Base-by-base conservation (phyloP, 2,888 invertebrate genomes). In the Cosmia trapezina region DNA sequence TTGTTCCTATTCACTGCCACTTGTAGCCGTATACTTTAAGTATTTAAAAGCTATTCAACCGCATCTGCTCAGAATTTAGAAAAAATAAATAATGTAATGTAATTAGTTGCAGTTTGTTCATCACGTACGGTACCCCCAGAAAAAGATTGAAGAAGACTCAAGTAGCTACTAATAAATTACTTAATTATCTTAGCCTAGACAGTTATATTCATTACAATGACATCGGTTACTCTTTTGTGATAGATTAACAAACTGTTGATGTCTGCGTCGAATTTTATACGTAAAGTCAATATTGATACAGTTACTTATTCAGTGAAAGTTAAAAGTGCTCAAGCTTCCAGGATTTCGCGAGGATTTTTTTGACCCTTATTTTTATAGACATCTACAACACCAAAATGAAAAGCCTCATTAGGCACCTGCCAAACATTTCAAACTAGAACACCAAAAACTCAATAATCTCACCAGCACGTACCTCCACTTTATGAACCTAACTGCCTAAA, bases 11-110 rank as follows among this genome's bases (percentile, higher is more conserved):
- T 70, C 37, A 51, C 12, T 53, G 19, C 6, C 57, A 66, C 33
- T 57, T 56, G 14, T 43, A 33, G 60, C 17, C 33, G 22, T 17
- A 17, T 54, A 60, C n/a, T 74, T 73, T 19, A 49, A 60, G 3
- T 19, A 33, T 56, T 51, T 8, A 19, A 43, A 49, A 62, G 9
- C 5, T n/a, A 6, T 60, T 72, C 19, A 47, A 37, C 72, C 22
- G 51, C 14, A 43, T 57, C n/a, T 57, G 19, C 22, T 70, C 19
- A 45, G 19, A 37, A 37, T n/a, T n/a, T n/a, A n/a, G n/a, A n/a
- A n/a, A n/a, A n/a, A n/a, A n/a, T n/a, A n/a, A n/a, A n/a, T n/a
- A n/a, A n/a, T n/a, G n/a, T n/a, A n/a, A n/a, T n/a, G n/a, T n/a
- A n/a, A n/a, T n/a, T n/a, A n/a, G n/a, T n/a, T n/a, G n/a, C n/a